Evolutionary conservation across 2,113 vertebrate genomes (phyloP).

Genomic region (Lipophrys pholis): DNA sequence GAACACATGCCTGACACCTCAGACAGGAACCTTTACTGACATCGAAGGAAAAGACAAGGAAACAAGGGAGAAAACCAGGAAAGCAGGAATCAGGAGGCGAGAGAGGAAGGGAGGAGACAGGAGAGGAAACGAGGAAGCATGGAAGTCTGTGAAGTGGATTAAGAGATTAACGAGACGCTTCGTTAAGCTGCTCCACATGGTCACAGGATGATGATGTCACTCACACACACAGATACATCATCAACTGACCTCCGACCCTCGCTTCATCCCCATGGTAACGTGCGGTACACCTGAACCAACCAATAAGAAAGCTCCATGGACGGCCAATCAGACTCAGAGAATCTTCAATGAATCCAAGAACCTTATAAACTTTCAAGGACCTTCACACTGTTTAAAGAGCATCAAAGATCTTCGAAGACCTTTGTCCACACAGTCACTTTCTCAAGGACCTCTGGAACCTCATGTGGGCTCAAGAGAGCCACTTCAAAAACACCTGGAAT

Average conservation of each 20-base stretch:
- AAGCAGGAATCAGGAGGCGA: background rate
- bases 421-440: too few species aligned
- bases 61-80: background rate
- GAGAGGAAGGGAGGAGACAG: background rate
- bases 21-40: too few species aligned
- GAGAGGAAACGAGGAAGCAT: slow-evolving; percentile 16
- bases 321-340: background rate
- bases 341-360: too few species aligned
- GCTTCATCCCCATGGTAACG: too few species aligned
- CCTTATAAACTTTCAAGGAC: background rate
- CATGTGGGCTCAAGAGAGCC: too few species aligned
- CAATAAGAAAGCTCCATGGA: background rate
- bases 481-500: background rate
- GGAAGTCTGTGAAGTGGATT: slow-evolving; percentile 67
- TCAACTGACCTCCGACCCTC: slow-evolving; percentile 4
- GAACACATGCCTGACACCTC: too few species aligned
- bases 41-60: background rate
- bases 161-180: slow-evolving; percentile 71
- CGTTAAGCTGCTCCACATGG: slow-evolving; percentile 71
- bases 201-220: slow-evolving; percentile 73
- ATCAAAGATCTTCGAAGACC: too few species aligned
- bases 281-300: background rate
- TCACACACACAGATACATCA: slow-evolving; percentile 16
- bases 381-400: background rate
- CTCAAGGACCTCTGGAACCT: too few species aligned